Conservation (phyloP, 2,113 vertebrate genomes). For the Mastomys coucha region DNA sequence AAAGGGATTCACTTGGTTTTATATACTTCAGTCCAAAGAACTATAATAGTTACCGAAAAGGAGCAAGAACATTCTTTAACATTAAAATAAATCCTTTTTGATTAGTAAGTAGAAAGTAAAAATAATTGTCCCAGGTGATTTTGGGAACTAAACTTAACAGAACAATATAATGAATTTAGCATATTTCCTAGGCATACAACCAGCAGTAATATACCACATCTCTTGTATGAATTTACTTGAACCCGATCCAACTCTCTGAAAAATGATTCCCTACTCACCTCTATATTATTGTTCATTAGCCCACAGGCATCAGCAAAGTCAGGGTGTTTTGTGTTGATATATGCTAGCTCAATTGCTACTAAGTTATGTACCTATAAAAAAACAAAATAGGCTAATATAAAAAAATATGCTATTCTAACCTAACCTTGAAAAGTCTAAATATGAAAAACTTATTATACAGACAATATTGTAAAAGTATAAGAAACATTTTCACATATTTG, state of each 20-base stretch:
- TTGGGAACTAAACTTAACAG: constrained; percentile 43
- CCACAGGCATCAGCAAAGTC: constrained; percentile 99
- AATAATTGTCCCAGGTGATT: neutral
- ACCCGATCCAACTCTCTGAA: neutral
- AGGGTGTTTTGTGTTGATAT: constrained; percentile 99
- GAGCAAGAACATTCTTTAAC: neutral
- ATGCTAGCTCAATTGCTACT: constrained; percentile 98
- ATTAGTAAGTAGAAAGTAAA: constrained; percentile 44
- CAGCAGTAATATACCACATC: neutral
- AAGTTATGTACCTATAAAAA: constrained; percentile 95
- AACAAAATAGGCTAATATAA: constrained; percentile 49
- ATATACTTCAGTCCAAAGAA: constrained; percentile 18
- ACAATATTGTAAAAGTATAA: constrained; percentile 4
- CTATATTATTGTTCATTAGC: constrained; percentile 98
- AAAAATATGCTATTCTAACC: constrained; percentile 8
- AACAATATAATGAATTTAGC: constrained; percentile 1
- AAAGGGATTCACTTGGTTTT: constrained; percentile 44
- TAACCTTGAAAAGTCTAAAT: constrained; percentile 41
- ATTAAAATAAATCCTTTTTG: constrained; percentile 4
- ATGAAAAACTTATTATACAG: constrained; percentile 29
- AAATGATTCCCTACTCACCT: constrained; percentile 88
- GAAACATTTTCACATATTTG: neutral
- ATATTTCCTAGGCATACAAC: constrained; percentile 15
- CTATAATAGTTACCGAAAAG: neutral
- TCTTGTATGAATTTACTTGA: constrained; percentile 20